Percentiles rank a stretch among this genome's conserved stretches.
Evolutionary conservation across 2,797 vertebrate species (phyloP).

Genomic region (Rousettus madagascariensis): DNA sequence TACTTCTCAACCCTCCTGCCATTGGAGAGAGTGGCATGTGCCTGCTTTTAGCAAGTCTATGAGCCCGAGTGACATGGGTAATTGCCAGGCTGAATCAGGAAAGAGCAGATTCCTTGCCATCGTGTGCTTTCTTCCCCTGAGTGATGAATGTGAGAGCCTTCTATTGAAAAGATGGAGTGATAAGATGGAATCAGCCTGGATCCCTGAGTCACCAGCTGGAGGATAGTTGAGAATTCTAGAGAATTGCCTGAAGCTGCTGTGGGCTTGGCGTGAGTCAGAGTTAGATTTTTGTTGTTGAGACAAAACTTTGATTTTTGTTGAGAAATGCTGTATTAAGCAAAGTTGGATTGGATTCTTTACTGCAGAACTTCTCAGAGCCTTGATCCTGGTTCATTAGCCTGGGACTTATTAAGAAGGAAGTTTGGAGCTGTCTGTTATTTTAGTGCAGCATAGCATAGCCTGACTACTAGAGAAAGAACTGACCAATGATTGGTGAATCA

Average conservation of each 20-base stretch:
- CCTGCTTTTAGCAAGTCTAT: neutral
- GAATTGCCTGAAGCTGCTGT: neutral
- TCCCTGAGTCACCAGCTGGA: rapidly evolving
- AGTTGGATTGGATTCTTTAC: no score
- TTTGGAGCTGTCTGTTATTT: neutral
- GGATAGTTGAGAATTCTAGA: no score
- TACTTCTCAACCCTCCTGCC: neutral
- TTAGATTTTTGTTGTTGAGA: neutral
- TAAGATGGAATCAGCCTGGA: neutral
- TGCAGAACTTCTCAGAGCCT: no score
- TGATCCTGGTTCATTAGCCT: no score
- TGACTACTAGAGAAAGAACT: neutral
- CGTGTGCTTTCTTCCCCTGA: neutral
- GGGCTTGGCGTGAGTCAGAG: neutral
- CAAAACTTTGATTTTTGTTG: no score
- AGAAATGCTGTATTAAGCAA: no score
- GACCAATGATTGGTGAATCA: neutral
- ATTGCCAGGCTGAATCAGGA: neutral
- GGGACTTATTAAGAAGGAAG: no score
- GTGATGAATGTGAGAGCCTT: neutral
- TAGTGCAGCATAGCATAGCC: neutral
- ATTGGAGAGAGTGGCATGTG: neutral
- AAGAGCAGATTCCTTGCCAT: rapidly evolving
- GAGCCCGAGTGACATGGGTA: rapidly evolving
- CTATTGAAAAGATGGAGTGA: neutral